Base-by-base conservation (phyloP, 2,888 invertebrate genomes). In the Lymantria dispar region DNA sequence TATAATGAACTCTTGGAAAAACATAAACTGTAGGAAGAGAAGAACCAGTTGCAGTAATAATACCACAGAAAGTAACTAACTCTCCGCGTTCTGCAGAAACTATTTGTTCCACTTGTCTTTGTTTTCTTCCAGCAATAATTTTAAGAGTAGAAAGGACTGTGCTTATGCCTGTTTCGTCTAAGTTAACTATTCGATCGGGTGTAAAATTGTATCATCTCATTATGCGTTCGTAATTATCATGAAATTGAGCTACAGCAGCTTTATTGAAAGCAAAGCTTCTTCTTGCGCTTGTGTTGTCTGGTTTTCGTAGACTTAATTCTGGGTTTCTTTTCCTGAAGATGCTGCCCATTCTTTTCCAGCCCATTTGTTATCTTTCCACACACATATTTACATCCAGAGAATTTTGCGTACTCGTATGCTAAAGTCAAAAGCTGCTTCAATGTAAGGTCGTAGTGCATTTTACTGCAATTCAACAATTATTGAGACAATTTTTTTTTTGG, bases 1-100 rank as follows among this genome's bases (percentile, higher is more conserved):
- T 40, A 12, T 14, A 40, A 40, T 40, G 9, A 36, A 58, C 60
- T 39, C 54, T 43, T 14, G 54, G 52, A 46, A 54, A 54, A n/a
- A 58, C 40, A 38, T 52, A 58, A 55, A 71, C 65, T 3, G 73
- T 72, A 13, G 72, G 71, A 42, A 68, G n/a, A 15, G 58, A 48
- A 44, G 63, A 62, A 12, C 69, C 64, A 15, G 45, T 13, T 8
- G 67, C 68, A 62, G 55, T 62, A 12, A 60, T 56, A 15, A 64
- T 69, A 1, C 13, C 60, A 48, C 60, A 53, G 54, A 65, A 56
- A 8, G 70, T 70, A 8, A 46, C 30, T 0, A 46, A 40, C 14
- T 39, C 14, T 2, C 46, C 46, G 13, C 40, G 11, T 31, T 46
- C 46, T 14, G 46, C 40, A 9, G 40, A 46, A 0, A 39, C 40